Conservation (phyloP, 2,113 vertebrate species). For the Nansenia antarctica region DNA sequence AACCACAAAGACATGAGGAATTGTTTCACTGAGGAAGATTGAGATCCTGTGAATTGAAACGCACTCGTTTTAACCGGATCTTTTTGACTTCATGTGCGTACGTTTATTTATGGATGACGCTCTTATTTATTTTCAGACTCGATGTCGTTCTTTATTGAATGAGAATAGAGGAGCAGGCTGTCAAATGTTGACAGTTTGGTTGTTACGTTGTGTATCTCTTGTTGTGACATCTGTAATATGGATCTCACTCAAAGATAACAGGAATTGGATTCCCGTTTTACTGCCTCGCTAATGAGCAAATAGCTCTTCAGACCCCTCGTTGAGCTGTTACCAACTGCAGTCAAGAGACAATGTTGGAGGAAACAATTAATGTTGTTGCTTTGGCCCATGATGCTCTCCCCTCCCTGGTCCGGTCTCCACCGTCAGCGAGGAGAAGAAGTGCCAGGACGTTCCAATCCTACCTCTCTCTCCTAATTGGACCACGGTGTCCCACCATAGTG, state of each 20-base stretch:
- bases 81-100: neutral
- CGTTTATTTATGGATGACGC: neutral
- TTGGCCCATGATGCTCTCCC: slow-evolving; percentile 46
- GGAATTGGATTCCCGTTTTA: too few relatives aligned
- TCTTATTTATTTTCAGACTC: neutral
- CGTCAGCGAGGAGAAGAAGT: slow-evolving; percentile 21
- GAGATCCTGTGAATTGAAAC: neutral
- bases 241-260: too few relatives aligned
- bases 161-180: neutral
- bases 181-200: neutral
- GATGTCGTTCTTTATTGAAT: neutral
- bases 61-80: neutral
- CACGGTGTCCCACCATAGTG: too few relatives aligned
- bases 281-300: slow-evolving; percentile 32
- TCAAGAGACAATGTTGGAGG: slow-evolving; percentile 53
- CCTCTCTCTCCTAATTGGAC: slow-evolving; percentile 59
- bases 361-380: slow-evolving; percentile 47
- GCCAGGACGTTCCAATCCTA: slow-evolving; percentile 26
- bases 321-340: slow-evolving; percentile 37
- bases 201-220: too few relatives aligned
- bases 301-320: slow-evolving; percentile 32
- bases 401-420: slow-evolving; percentile 23
- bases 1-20: neutral
- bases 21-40: neutral
- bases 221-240: too few relatives aligned